Evolutionary conservation across 37 sponge, comb jelly and placozoan species (phyloP).

Genomic region (Ephydatia muelleri): DNA sequence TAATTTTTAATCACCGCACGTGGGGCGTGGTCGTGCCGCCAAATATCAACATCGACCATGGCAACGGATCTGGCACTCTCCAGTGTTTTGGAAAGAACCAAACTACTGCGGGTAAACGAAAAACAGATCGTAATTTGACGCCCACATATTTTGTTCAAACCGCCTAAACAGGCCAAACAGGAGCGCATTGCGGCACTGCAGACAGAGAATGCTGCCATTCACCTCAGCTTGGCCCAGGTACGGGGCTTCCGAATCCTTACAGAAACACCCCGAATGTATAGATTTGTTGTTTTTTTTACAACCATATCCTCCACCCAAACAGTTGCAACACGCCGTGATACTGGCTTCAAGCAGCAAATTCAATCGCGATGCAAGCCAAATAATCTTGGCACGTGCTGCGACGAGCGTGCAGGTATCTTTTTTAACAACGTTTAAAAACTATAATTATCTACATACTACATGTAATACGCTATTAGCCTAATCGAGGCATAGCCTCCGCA

Average conservation of each 20-base stretch:
- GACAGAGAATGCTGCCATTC: constrained; percentile 72
- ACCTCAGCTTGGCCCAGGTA: constrained; percentile 68
- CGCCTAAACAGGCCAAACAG: constrained; percentile 36
- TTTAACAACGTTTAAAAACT: too few relatives aligned
- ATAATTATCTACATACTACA: too few relatives aligned
- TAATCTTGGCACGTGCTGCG: not conserved
- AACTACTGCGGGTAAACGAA: not conserved
- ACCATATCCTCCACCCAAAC: too few relatives aligned
- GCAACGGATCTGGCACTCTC: too few relatives aligned
- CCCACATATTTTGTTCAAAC: not conserved
- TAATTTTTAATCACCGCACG: too few relatives aligned
- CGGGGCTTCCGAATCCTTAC: not conserved
- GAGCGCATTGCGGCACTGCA: constrained; percentile 53
- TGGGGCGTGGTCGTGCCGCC: too few relatives aligned
- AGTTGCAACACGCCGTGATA: not conserved
- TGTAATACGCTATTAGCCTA: too few relatives aligned
- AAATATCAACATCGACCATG: too few relatives aligned
- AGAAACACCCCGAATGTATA: too few relatives aligned
- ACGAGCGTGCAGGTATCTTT: too few relatives aligned
- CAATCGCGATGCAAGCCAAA: not conserved
- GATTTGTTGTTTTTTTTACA: too few relatives aligned
- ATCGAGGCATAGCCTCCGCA: too few relatives aligned
- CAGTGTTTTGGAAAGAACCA: not conserved
- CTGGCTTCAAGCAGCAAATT: not conserved
- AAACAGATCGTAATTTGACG: not conserved